A percentile compares a stretch with the other conserved stretches of the same genome.
These are phyloP conservation scores for Phylloscopus trochiloides DNA, from an alignment of 2,113 vertebrate species.

Conservation along the genomic window DNA sequence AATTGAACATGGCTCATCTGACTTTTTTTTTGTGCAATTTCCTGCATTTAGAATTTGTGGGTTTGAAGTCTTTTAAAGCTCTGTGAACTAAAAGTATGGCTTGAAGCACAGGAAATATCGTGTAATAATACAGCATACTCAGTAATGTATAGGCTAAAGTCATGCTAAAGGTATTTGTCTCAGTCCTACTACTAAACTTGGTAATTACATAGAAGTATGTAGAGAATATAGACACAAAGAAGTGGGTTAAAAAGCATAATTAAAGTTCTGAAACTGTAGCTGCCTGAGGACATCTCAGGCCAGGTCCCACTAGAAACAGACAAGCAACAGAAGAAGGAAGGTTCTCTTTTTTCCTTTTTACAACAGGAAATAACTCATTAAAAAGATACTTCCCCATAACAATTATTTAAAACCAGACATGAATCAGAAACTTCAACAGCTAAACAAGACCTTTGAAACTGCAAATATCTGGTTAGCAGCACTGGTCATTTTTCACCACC, in stretches of 20 bases:
- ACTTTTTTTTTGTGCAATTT: conserved; percentile 26
- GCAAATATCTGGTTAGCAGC: neutral
- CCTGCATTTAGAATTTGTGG: conserved; percentile 6
- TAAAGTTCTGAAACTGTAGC: conserved; percentile 67
- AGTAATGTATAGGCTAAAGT: conserved; percentile 67
- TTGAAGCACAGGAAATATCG: conserved; percentile 69
- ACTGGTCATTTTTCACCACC: neutral
- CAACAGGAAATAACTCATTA: conserved; percentile 62
- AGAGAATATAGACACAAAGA: conserved; percentile 72
- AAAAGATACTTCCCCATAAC: conserved; percentile 53
- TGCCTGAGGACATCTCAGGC: conserved; percentile 66
- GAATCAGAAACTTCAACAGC: conserved; percentile 42
- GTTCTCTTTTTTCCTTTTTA: neutral
- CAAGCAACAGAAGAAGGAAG: neutral
- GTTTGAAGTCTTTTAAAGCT: conserved; percentile 59
- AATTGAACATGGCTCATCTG: conserved; percentile 37
- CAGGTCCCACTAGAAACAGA: conserved; percentile 46
- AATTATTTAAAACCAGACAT: conserved; percentile 54
- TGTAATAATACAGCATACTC: conserved; percentile 54
- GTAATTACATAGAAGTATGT: conserved; percentile 74
- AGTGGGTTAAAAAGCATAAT: conserved; percentile 75
- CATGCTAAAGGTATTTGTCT: conserved; percentile 74
- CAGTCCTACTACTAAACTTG: conserved; percentile 65
- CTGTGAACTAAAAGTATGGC: conserved; percentile 51
- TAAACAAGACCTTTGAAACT: conserved; percentile 42